Evolutionary conservation across 2,888 invertebrate genomes (phyloP), one percentile per base, ranked within the genome.

Genomic region (Habroteleia sp.): DNA sequence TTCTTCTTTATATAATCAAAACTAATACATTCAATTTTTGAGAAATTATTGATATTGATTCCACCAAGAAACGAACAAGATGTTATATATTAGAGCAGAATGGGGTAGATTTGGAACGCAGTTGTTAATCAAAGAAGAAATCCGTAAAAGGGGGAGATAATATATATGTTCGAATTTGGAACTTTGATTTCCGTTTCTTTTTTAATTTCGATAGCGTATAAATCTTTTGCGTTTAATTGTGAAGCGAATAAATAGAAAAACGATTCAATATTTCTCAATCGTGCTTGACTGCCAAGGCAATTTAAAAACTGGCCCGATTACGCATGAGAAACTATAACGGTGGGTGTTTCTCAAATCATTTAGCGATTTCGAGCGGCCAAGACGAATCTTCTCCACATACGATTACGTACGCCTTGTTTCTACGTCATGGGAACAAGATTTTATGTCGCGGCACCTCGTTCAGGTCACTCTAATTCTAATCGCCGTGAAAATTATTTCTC

Each of bases 401-500:
- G 81, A 88, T 87, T 88, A 82, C 81, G 79, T 82, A 83, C 81
- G 82, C 79, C 80, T 82, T 81, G 82, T 85, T 85, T 82, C 80
- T 74, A 68, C 81, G 83, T 85, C 88, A 86, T 88, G 88, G 88
- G 88, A 88, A 85, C 84, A 65, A 46, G 48, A 76, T 62, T 65
- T 52, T 25, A 35, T 37, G 29, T 25, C 68, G 50, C 29, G 7
- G 31, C 16, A 50, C 41, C 39, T 14, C 76, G 72, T 62, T 44
- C 56, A 69, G 71, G 44, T 77, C 82, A 85, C 79, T 83, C 84
- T 83, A 83, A 85, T 87, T 88, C 82, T 84, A 85, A 88, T 88
- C 83, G 72, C 83, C 88, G 84, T 88, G 85, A 87, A 88, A 88
- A 88, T 85, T 82, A 84, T 82, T 82, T 82, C 76, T 74, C 78